phyloP scores from a whole-genome alignment of 2,888 invertebrate genomes.

The Clanis bilineata region DNA sequence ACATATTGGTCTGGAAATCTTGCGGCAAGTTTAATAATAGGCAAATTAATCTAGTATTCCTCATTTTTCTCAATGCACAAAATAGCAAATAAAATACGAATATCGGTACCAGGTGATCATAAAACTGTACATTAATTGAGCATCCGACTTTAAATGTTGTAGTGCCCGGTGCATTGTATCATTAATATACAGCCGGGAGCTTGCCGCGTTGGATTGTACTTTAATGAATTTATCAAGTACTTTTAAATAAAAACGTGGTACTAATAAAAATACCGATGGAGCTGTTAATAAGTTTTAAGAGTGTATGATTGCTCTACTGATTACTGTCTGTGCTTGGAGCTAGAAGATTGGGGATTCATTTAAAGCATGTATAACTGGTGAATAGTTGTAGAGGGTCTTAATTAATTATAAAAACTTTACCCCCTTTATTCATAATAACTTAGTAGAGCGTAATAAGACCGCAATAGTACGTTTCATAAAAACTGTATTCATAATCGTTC shows the following conservation, averaged over 20 bases:
- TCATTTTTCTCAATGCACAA: neutral
- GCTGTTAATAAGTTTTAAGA: neutral
- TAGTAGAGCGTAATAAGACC: too few species aligned
- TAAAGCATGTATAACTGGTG: too few species aligned
- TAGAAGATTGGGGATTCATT: too few species aligned
- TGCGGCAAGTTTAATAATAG: too few species aligned
- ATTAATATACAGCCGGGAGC: slow-evolving; percentile 6
- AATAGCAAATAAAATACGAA: neutral
- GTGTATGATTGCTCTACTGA: neutral
- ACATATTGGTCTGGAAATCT: too few species aligned
- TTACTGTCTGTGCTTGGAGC: too few species aligned
- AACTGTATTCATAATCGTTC: too few species aligned
- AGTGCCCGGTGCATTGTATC: slow-evolving; percentile 3
- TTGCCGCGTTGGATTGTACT: neutral
- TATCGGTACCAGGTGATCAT: neutral
- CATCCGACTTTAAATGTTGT: slow-evolving; percentile 11
- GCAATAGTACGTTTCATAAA: too few species aligned
- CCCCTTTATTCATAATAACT: too few species aligned
- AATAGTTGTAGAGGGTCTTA: too few species aligned
- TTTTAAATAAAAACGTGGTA: slow-evolving; percentile 3
- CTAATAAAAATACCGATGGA: neutral
- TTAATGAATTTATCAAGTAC: slow-evolving; percentile 2
- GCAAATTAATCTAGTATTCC: too few species aligned
- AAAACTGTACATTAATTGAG: slow-evolving; percentile 11
- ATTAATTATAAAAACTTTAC: too few species aligned